These are phyloP conservation scores for Meriones psammophilus DNA, from an alignment of 2,797 vertebrate species.

Conservation along the genomic window DNA sequence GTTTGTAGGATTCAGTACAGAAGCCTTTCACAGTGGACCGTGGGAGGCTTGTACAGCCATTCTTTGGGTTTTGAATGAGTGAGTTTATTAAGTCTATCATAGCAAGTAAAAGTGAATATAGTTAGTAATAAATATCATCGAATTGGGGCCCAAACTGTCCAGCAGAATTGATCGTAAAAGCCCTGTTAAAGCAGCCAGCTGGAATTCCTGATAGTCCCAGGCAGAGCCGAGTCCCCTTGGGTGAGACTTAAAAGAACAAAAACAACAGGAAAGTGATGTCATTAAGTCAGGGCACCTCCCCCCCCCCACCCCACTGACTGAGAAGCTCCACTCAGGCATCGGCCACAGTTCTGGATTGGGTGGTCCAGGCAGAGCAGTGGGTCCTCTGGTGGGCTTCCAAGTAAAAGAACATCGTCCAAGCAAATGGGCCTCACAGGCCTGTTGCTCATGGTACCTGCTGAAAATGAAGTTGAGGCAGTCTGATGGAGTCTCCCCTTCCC, in stretches of 20 bases:
- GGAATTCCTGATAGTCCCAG: neutral
- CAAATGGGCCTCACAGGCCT: neutral
- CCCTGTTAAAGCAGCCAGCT: neutral
- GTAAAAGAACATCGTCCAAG: neutral
- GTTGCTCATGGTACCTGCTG: neutral
- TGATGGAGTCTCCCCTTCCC: neutral
- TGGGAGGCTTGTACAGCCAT: neutral
- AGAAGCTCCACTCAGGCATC: neutral
- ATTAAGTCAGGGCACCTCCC: no score
- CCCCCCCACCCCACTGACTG: neutral
- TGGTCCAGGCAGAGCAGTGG: neutral
- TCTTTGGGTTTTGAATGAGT: neutral
- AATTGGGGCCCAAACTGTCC: neutral
- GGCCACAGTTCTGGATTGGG: neutral
- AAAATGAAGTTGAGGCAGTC: neutral
- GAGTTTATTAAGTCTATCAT: neutral
- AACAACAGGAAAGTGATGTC: neutral
- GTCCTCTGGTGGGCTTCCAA: neutral
- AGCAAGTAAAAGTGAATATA: neutral
- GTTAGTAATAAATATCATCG: neutral
- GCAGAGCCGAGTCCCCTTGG: no score
- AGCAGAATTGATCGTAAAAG: neutral
- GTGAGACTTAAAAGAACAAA: neutral
- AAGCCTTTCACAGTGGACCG: neutral
- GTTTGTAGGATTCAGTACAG: neutral